Evolutionary conservation across 2,113 vertebrate species (phyloP).

Genomic region (Tachysurus fulvidraco): DNA sequence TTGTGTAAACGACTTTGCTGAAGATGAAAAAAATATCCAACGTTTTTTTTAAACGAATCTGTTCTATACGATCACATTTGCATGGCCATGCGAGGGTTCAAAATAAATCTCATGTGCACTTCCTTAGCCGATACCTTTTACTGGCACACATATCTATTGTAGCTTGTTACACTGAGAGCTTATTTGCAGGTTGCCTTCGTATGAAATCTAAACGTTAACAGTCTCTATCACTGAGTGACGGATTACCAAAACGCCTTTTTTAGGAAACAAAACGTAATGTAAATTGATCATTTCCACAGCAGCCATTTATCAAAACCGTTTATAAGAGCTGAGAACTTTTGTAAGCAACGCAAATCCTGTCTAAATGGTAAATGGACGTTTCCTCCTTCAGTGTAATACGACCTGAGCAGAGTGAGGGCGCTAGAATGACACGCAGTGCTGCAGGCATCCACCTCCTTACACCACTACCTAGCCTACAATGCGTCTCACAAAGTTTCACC

Average conservation of each 20-base stretch:
- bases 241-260: not conserved
- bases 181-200: not conserved
- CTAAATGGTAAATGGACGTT: slow-evolving; percentile 30
- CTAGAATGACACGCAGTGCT: slow-evolving; percentile 57
- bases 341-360: slow-evolving; percentile 34
- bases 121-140: not conserved
- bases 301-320: slow-evolving; percentile 4
- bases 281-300: slow-evolving; percentile 23
- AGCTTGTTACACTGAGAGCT: not conserved
- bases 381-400: slow-evolving; percentile 46
- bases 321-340: slow-evolving; percentile 25
- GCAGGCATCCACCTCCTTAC: slow-evolving; percentile 32
- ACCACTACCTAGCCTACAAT: slow-evolving; percentile 34
- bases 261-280: not conserved
- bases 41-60: not conserved
- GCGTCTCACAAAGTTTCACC: slow-evolving; percentile 39
- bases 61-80: not conserved
- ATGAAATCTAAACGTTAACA: not conserved
- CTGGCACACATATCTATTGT: not conserved
- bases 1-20: not conserved
- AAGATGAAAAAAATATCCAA: not conserved
- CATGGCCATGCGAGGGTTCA: not conserved
- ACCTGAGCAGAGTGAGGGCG: slow-evolving; percentile 62
- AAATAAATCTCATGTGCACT: not conserved
- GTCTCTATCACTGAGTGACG: not conserved